These are phyloP conservation scores for Noturus placidus DNA, from an alignment of 2,113 vertebrate genomes.

Conservation along the genomic window DNA sequence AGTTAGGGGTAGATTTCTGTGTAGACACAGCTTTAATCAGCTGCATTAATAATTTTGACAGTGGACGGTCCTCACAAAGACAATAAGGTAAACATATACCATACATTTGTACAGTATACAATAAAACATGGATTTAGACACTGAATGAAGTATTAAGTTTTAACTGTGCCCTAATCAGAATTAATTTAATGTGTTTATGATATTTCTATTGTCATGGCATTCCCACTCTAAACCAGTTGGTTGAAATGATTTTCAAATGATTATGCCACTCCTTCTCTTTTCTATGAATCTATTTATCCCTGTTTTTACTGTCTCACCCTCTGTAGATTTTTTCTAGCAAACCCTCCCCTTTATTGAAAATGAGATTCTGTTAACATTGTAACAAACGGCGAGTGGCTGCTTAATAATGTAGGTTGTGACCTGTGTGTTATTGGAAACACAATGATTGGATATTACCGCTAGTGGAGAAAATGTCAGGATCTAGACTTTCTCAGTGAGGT, in stretches of 20 bases:
- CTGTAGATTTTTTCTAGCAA: slow-evolving; percentile 39
- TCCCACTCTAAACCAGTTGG: neutral
- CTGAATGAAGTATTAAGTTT: neutral
- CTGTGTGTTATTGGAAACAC: slow-evolving; percentile 58
- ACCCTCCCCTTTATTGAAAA: slow-evolving; percentile 51
- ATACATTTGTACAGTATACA: neutral
- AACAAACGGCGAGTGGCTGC: slow-evolving; percentile 58
- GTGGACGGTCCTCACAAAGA: neutral
- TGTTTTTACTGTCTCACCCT: neutral
- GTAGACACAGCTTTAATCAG: neutral
- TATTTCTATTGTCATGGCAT: neutral
- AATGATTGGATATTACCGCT: slow-evolving; percentile 60
- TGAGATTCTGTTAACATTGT: slow-evolving; percentile 47
- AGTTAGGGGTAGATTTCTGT: neutral
- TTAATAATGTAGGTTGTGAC: slow-evolving; percentile 62
- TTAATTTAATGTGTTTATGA: neutral
- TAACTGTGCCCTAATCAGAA: neutral
- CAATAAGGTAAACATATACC: neutral
- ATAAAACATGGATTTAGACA: neutral
- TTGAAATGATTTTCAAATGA: slow-evolving; percentile 12
- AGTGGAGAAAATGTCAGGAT: slow-evolving; percentile 60
- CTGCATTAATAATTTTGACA: neutral
- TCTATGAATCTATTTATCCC: neutral
- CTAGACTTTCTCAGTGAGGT: slow-evolving; percentile 51
- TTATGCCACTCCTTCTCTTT: neutral